A percentile compares a stretch with the other conserved stretches of the same genome.
phyloP scores from a whole-genome alignment of 2,888 invertebrate species.

The Blastobasis lacticolella region DNA sequence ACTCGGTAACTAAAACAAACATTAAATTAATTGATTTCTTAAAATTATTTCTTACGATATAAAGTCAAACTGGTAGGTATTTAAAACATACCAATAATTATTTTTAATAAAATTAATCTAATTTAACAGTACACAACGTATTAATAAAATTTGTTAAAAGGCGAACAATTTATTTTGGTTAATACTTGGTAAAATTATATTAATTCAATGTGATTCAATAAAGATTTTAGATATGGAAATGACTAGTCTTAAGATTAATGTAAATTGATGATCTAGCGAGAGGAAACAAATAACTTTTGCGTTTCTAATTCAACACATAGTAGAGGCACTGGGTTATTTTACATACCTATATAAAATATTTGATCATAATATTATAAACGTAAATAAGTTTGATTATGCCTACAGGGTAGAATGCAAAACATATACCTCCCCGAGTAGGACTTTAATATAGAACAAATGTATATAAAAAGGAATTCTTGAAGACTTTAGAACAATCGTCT shows the following conservation, averaged over 20 bases:
- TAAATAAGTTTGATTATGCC: no score
- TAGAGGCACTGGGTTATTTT: conserved; percentile 29
- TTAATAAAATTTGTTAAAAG: conserved; percentile 68
- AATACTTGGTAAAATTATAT: conserved; percentile 47
- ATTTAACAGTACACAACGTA: conserved; percentile 55
- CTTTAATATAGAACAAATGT: no score
- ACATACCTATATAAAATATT: conserved; percentile 11
- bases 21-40: conserved; percentile 33
- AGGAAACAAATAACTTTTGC: conserved; percentile 24
- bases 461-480: no score
- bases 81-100: conserved; percentile 47
- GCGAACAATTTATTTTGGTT: conserved; percentile 69
- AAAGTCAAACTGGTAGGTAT: conserved; percentile 40
- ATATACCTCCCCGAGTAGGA: no score
- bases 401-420: no score
- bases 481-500: conserved; percentile 20
- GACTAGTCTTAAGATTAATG: conserved; percentile 28
- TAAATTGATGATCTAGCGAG: conserved; percentile 19
- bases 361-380: no score
- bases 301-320: conserved; percentile 6
- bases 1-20: conserved; percentile 30
- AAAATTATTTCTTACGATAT: conserved; percentile 34
- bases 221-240: conserved; percentile 23
- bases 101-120: conserved; percentile 52
- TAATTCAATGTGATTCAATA: conserved; percentile 18